A percentile compares a stretch with the other conserved stretches of the same genome.
phyloP scores from a whole-genome alignment of 2,797 vertebrate species.

The Mormyrops boulengeri region DNA sequence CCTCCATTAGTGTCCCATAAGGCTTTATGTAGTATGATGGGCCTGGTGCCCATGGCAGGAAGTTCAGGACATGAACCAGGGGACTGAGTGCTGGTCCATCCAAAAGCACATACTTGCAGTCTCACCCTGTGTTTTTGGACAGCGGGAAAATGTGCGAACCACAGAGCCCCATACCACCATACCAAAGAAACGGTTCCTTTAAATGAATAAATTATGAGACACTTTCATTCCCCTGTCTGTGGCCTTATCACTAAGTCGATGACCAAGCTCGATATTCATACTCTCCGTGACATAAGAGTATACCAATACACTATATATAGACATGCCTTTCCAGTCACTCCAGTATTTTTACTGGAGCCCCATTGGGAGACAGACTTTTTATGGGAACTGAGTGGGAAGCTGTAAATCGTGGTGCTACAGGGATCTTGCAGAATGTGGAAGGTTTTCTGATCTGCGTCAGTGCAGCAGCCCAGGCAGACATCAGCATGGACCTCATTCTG shows the following conservation, averaged over 20 bases:
- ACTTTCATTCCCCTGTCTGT: not conserved
- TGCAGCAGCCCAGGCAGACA: not conserved
- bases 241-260: not conserved
- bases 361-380: not conserved
- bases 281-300: not conserved
- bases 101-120: not conserved
- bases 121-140: not conserved
- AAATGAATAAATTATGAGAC: not conserved
- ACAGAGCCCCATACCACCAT: not conserved
- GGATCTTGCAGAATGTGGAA: not conserved
- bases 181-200: not conserved
- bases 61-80: not conserved
- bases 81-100: not conserved
- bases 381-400: not conserved
- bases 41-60: not conserved
- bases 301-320: slow-evolving; percentile 3
- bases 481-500: not conserved
- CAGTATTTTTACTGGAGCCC: not conserved
- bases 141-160: not conserved
- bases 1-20: not conserved
- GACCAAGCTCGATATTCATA: not conserved
- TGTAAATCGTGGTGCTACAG: not conserved
- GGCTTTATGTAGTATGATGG: not conserved
- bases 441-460: not conserved
- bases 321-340: not conserved